phyloP scores from a whole-genome alignment of 2,797 vertebrate species.

The Malurus splendens region DNA sequence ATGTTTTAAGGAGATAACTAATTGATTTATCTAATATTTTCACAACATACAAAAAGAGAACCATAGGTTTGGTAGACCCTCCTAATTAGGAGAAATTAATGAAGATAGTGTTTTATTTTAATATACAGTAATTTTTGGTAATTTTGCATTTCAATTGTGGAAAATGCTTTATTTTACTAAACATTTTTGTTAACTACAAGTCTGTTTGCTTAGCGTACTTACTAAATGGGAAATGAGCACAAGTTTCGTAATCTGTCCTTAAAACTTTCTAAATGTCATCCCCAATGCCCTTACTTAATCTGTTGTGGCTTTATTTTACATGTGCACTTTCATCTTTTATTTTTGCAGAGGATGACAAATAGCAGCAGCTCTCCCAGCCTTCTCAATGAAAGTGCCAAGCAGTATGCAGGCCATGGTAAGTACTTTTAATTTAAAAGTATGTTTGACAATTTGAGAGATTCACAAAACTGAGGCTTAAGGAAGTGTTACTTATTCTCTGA shows the following conservation, averaged over 20 bases:
- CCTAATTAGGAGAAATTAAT: not conserved
- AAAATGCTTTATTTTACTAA: not conserved
- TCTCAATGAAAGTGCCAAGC: conserved; percentile 98
- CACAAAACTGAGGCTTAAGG: not conserved
- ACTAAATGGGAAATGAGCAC: not conserved
- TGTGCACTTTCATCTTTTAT: not conserved
- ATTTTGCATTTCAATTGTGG: not conserved
- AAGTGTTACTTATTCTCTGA: not conserved
- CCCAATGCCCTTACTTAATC: not conserved
- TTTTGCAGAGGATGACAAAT: conserved; percentile 92
- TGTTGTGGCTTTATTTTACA: not conserved
- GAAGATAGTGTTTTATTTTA: not conserved
- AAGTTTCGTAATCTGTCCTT: not conserved
- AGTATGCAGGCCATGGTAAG: conserved; percentile 91
- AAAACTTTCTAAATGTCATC: not conserved
- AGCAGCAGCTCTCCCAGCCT: conserved; percentile 98
- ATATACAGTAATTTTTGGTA: not conserved
- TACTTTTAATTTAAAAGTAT: not conserved
- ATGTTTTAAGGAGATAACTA: not conserved
- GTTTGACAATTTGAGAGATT: not conserved
- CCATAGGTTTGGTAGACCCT: not conserved
- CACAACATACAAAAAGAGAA: not conserved
- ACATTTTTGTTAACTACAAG: not conserved
- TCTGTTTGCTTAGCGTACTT: not conserved
- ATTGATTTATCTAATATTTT: not conserved